Evolutionary conservation across 2,888 invertebrate species (phyloP).

Genomic region (Drosophila rubida): DNA sequence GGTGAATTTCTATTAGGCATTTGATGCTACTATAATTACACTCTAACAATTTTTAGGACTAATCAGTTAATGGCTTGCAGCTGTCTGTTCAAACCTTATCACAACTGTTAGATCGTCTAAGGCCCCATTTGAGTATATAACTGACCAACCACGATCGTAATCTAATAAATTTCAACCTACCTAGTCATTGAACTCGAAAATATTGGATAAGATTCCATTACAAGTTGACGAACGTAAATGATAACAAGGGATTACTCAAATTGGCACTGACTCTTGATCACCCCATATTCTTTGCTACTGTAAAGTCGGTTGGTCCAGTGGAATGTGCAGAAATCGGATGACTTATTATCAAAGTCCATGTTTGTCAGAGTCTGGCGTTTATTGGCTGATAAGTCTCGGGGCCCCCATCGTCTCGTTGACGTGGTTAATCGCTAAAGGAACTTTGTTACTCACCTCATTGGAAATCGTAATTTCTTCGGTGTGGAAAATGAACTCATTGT

Average conservation of each 20-base stretch:
- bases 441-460: conserved; percentile 87
- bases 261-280: neutral
- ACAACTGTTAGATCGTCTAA: conserved; percentile 3
- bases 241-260: neutral
- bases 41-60: conserved; percentile 13
- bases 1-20: neutral
- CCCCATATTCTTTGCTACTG: neutral
- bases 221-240: neutral
- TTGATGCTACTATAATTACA: neutral
- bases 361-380: conserved; percentile 43
- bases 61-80: conserved; percentile 14
- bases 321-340: conserved; percentile 58
- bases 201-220: conserved; percentile 11
- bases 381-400: conserved; percentile 58
- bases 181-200: conserved; percentile 27
- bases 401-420: conserved; percentile 52
- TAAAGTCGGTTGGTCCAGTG: conserved; percentile 32
- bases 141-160: conserved; percentile 15
- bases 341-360: conserved; percentile 74
- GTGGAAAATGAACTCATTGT: conserved; percentile 86
- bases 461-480: conserved; percentile 87
- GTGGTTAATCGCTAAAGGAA: conserved; percentile 47
- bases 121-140: conserved; percentile 56
- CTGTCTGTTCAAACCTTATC: conserved; percentile 27
- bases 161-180: neutral